Percentiles rank a stretch among this genome's conserved stretches.
phyloP scores from a whole-genome alignment of 2,888 invertebrate genomes.

The Agapostemon virescens region DNA sequence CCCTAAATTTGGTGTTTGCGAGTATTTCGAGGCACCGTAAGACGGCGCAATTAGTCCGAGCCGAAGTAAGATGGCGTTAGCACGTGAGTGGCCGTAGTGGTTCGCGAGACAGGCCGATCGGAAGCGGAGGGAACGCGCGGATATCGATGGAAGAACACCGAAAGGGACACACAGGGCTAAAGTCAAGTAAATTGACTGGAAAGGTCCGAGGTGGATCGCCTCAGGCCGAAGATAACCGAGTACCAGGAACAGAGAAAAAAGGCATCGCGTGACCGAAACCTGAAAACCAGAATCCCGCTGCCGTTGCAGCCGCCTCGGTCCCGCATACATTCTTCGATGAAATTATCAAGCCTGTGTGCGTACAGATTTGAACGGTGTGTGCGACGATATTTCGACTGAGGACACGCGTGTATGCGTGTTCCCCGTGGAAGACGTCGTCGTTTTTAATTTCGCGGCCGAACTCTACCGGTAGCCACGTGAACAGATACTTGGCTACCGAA shows the following conservation, averaged over 20 bases:
- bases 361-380: not conserved
- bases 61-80: not conserved
- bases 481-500: slow-evolving; percentile 51
- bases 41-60: not conserved
- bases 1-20: no score
- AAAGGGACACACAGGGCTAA: slow-evolving; percentile 10
- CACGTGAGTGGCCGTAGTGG: not conserved
- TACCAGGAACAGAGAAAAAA: slow-evolving; percentile 80
- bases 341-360: slow-evolving; percentile 32
- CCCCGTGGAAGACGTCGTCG: slow-evolving; percentile 13
- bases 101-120: slow-evolving; percentile 19
- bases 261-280: slow-evolving; percentile 64
- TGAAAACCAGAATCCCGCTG: slow-evolving; percentile 58
- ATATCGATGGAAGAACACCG: not conserved
- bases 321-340: slow-evolving; percentile 44
- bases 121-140: slow-evolving; percentile 9
- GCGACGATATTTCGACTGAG: not conserved
- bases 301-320: slow-evolving; percentile 29
- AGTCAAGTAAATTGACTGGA: slow-evolving; percentile 9
- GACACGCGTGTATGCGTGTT: not conserved
- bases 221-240: slow-evolving; percentile 78
- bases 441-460: slow-evolving; percentile 53
- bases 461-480: slow-evolving; percentile 45
- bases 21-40: not conserved
- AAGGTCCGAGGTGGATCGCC: slow-evolving; percentile 61